Evolutionary conservation across 2,113 vertebrate genomes (phyloP), one percentile per base, ranked within the genome.

Genomic region (Caloenas nicobarica): DNA sequence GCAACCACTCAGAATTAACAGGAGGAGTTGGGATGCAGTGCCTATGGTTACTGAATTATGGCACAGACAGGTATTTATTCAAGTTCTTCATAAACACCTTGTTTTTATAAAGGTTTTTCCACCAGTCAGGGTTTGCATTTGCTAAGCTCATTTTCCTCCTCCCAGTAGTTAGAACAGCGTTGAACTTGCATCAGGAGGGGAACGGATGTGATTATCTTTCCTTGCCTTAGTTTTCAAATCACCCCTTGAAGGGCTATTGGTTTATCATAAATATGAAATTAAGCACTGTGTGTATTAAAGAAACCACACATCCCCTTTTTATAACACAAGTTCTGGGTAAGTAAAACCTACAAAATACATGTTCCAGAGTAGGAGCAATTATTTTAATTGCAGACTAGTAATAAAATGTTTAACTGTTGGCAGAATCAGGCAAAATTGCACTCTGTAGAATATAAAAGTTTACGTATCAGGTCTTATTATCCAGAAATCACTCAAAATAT

Each of bases 341-440:
- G 38, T 28, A 76, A 95, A 90, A n/a, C 46, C 42, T 70, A 62
- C 33, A 61, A 80, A 92, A 74, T 42, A 64, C 46, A 57, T 19
- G 78, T 48, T 91, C 8, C 2, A 7, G 29, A 79, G 34, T 1
- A 76, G 57, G 1, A 88, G 31, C 44, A 79, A 91, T 96, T 88
- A 91, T 65, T 89, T 94, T 85, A 91, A 93, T 93, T 88, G 74
- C 24, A 79, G 66, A 38, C 25, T 56, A 85, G n/a, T 81, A n/a
- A 76, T 53, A 93, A 87, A 93, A 82, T 4, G 22, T 42, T 85
- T 79, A 61, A 93, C 57, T 69, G 74, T 62, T 88, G 57, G 70
- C 88, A 95, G 70, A 82, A 38, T 81, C 7, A 1, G 34, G 33
- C 38, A 89, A 81, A 62, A 62, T 4, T 51, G 56, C 42, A 68